These are phyloP conservation scores for Drosophila borealis DNA, from an alignment of 2,888 invertebrate species.

Conservation along the genomic window DNA sequence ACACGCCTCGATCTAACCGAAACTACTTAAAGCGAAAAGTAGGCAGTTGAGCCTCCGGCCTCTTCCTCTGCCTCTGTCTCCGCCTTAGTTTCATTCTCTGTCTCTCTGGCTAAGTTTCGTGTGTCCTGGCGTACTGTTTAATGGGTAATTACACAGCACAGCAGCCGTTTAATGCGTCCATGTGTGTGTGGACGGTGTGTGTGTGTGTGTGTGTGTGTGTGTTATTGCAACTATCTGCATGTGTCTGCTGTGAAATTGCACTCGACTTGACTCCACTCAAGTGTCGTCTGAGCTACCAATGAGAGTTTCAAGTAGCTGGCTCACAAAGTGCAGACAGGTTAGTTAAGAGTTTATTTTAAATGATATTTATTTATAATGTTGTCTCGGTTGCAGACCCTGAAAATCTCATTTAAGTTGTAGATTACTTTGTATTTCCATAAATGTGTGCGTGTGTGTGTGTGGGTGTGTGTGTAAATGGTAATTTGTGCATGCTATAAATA, in stretches of 20 bases:
- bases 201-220: constrained; percentile 9
- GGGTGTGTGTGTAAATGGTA: constrained; percentile 17
- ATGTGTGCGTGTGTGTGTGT: constrained; percentile 21
- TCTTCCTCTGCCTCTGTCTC: constrained; percentile 8
- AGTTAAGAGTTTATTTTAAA: constrained; percentile 77
- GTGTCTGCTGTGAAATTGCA: constrained; percentile 54
- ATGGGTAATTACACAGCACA: constrained; percentile 78
- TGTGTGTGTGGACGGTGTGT: constrained; percentile 11
- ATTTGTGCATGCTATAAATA: constrained; percentile 39
- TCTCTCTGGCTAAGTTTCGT: constrained; percentile 38
- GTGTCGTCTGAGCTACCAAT: constrained; percentile 44
- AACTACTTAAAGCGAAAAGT: constrained; percentile 73
- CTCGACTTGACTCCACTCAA: constrained; percentile 63
- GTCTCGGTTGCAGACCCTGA: constrained; percentile 45
- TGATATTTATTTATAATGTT: constrained; percentile 77
- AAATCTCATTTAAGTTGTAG: constrained; percentile 77
- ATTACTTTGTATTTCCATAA: constrained; percentile 59
- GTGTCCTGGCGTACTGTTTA: constrained; percentile 64
- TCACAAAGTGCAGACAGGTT: constrained; percentile 77
- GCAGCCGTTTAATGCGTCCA: constrained; percentile 64
- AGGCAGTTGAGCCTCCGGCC: constrained; percentile 53
- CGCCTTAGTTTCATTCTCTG: neutral
- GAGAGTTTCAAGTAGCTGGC: constrained; percentile 48
- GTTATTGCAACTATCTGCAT: constrained; percentile 6
- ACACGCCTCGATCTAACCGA: constrained; percentile 46